A percentile compares a stretch with the other conserved stretches of the same genome.
Conservation (phyloP, 37 sponge, comb jelly and placozoan genomes). For the Oscarella lobularis region DNA sequence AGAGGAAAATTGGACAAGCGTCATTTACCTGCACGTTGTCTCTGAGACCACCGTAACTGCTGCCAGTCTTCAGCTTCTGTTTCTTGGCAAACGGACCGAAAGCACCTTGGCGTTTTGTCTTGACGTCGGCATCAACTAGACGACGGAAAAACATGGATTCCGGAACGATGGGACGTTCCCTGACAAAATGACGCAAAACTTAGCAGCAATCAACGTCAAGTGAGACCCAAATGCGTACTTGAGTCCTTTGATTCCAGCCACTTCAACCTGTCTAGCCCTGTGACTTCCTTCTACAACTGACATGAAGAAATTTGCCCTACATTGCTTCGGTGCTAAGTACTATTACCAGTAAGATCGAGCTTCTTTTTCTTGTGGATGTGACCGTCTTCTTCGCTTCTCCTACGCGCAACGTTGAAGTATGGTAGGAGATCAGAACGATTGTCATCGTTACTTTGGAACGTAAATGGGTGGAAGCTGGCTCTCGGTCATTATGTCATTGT, state of each 20-base stretch:
- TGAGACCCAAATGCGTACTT: no score
- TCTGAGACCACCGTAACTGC: no score
- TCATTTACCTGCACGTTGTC: no score
- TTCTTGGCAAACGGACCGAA: not conserved
- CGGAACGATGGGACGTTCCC: not conserved
- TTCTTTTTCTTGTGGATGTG: not conserved
- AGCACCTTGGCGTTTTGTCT: not conserved
- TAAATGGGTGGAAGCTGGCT: conserved; percentile 24
- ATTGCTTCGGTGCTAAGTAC: no score
- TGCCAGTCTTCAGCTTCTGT: not conserved
- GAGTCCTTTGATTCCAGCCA: no score
- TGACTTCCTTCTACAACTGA: no score
- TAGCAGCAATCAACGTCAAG: not conserved
- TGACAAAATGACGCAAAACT: not conserved
- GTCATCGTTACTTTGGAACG: conserved; percentile 26
- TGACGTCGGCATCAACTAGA: not conserved
- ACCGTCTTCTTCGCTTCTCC: not conserved
- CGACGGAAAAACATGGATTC: not conserved
- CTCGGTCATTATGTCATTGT: conserved; percentile 19
- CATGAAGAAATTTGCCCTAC: no score
- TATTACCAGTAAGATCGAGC: not conserved
- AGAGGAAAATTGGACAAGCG: no score
- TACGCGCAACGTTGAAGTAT: not conserved
- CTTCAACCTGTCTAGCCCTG: no score
- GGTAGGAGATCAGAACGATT: not conserved